Evolutionary conservation across 2,888 invertebrate genomes (phyloP).

Genomic region (Vanessa cardui): DNA sequence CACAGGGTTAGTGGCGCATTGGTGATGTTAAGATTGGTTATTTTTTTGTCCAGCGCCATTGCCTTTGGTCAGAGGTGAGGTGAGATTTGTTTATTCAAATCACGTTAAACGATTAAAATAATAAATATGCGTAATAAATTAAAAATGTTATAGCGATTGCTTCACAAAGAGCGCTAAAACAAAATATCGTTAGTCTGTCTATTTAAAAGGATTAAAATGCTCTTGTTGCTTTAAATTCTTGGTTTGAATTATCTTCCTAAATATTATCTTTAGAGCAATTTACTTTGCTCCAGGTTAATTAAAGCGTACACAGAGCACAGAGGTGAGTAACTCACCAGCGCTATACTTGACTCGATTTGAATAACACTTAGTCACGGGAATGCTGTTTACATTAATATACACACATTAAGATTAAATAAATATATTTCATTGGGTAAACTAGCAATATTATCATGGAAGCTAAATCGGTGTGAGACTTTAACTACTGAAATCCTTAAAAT

Average conservation of each 20-base stretch:
- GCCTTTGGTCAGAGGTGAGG: no score
- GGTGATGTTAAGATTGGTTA: no score
- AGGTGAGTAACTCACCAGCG: conserved; percentile 24
- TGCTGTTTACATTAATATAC: conserved; percentile 24
- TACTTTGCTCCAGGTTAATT: conserved; percentile 27
- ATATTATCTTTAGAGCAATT: conserved; percentile 27
- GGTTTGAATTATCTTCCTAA: conserved; percentile 24
- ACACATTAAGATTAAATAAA: conserved; percentile 21
- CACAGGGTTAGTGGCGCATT: no score
- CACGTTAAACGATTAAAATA: no score
- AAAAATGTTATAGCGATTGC: background rate
- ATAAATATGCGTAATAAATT: no score
- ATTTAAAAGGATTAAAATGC: background rate
- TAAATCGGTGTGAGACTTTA: background rate
- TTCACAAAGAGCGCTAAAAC: background rate
- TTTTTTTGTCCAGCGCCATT: no score
- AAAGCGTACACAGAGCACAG: conserved; percentile 25
- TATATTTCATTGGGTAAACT: conserved; percentile 18
- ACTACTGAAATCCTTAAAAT: no score
- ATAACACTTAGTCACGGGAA: conserved; percentile 30
- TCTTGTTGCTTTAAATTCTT: background rate
- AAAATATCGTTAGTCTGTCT: background rate
- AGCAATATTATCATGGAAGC: background rate
- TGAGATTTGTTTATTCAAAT: no score
- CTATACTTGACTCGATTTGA: conserved; percentile 29